phyloP scores from a whole-genome alignment of 2,797 vertebrate genomes.

The Manis pentadactyla region DNA sequence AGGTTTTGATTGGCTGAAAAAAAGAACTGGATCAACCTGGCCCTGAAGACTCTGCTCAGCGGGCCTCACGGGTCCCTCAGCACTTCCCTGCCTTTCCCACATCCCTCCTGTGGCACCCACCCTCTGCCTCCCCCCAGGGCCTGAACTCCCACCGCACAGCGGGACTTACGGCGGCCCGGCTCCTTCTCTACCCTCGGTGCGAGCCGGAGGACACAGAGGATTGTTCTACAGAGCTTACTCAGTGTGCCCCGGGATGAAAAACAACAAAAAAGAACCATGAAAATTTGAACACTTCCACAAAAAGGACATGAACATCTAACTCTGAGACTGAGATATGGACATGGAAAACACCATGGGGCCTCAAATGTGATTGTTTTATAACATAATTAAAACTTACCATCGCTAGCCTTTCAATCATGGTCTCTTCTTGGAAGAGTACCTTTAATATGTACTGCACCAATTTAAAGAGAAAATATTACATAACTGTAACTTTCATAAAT shows the following conservation, averaged over 20 bases:
- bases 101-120: too few species aligned
- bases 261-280: background rate
- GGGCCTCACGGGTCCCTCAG: background rate
- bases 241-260: background rate
- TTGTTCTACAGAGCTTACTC: background rate
- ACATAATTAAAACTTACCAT: background rate
- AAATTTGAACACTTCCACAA: background rate
- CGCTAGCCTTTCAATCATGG: background rate
- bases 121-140: background rate
- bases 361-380: background rate
- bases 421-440: background rate
- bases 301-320: background rate
- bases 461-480: conserved; percentile 28
- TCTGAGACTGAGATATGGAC: background rate
- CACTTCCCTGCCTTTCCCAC: too few species aligned
- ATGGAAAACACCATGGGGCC: background rate
- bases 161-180: too few species aligned
- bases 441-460: background rate
- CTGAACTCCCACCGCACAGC: fast-evolving
- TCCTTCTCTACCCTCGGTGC: background rate
- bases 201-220: background rate
- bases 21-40: background rate
- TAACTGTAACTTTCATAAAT: conserved; percentile 33
- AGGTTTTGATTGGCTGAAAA: background rate
- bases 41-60: background rate